Base-by-base conservation (phyloP, 2,888 invertebrate genomes). In the Drosophila silvestris region DNA sequence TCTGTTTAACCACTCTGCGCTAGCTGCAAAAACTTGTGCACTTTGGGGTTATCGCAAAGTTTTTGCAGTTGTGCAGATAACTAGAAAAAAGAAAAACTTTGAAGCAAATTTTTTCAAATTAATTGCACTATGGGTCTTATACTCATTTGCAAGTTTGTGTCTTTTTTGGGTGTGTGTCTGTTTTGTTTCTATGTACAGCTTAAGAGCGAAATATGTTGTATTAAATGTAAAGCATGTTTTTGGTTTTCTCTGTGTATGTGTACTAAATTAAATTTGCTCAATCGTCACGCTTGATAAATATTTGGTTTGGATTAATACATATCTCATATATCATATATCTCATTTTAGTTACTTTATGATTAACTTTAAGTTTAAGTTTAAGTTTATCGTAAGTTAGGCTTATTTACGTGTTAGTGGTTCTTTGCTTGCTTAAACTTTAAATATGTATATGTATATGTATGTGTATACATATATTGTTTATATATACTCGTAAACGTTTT, bases 341-440 rank as follows among this genome's bases (percentile, higher is more conserved):
- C 80, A 44, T 59, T 72, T 71, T 70, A 81, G 72, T 86, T 83
- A 75, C 72, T 78, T 82, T 85, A 72, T 77, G 81, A 77, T 76
- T 76, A 76, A 72, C 63, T 65, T 77, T 77, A 77, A 79, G 72
- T 74, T 87, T 78, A 75, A 72, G 67, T 78, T 83, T 79, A 75
- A 70, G 61, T 81, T 74, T 81, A 88, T 75, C 83, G 80, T 86
- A 88, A 80, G 74, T 88, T 81, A 84, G 81, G 83, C 82, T 85
- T 89, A 83, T 81, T 89, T 89, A 90, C 83, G 87, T 88, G 81
- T 89, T 81, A 89, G 90, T 90, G 90, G 90, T 90, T 86, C 90
- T 90, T 87, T 89, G 89, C 85, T 89, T 88, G 82, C 88, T 89
- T 89, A 90, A 74, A 78, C 71, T 64, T 78, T 85, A 85, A 69